Evolutionary conservation across 1,140 invertebrate species (phyloP).

Genomic region (Anadara kagoshimensis): DNA sequence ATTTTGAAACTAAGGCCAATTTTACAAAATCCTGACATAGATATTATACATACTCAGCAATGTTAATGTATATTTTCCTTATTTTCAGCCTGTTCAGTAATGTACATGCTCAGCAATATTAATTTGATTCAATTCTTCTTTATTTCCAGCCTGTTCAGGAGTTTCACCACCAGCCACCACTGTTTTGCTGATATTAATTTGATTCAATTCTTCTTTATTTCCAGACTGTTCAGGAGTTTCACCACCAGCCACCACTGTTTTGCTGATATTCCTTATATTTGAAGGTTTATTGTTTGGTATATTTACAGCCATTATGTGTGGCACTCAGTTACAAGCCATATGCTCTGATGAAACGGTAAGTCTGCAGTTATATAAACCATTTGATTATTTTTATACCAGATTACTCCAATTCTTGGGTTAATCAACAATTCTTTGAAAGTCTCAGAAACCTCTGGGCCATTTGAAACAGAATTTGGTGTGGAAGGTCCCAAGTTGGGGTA

Average conservation of each 20-base stretch:
- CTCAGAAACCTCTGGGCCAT: no score
- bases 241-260: conserved; percentile 95
- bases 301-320: conserved; percentile 98
- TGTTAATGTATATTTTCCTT: no score
- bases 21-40: no score
- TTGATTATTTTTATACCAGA: not conserved
- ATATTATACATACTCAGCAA: no score
- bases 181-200: conserved; percentile 95
- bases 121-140: no score
- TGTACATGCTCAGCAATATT: no score
- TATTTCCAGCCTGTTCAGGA: conserved; percentile 84
- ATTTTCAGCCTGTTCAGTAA: no score
- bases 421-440: no score
- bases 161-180: conserved; percentile 97
- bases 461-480: no score
- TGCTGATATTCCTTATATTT: conserved; percentile 96
- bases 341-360: conserved; percentile 98
- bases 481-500: no score
- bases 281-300: conserved; percentile 98
- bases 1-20: no score
- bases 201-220: conserved; percentile 39
- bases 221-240: conserved; percentile 91
- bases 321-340: conserved; percentile 97
- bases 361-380: not conserved
- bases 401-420: not conserved